Conservation (phyloP, 2,113 vertebrate species). For the Leptodactylus fuscus region DNA sequence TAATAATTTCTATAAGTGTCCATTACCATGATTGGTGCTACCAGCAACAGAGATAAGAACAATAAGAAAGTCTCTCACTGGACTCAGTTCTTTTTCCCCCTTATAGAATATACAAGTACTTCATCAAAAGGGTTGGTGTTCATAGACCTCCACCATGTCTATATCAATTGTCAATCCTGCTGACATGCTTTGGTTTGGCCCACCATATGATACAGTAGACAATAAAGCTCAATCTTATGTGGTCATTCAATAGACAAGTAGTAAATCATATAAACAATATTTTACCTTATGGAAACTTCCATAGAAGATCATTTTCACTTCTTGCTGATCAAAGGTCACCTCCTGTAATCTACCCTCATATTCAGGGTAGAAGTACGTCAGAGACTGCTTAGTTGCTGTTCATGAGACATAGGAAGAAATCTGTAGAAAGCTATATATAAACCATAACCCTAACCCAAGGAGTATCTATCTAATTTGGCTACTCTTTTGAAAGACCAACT, state of each 20-base stretch:
- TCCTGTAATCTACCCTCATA: constrained; percentile 85
- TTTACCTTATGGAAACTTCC: constrained; percentile 95
- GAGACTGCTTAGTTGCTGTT: constrained; percentile 80
- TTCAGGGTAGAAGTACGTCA: constrained; percentile 91
- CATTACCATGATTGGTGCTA: background rate
- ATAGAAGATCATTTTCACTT: constrained; percentile 90
- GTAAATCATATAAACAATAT: background rate
- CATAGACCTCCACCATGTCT: background rate
- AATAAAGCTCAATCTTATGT: background rate
- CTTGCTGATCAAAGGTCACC: constrained; percentile 85
- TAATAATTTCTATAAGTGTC: background rate
- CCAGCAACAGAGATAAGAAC: background rate
- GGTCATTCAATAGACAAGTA: background rate
- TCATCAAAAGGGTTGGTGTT: too few relatives aligned
- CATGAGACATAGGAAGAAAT: background rate
- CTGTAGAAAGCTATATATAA: background rate
- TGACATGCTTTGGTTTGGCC: background rate
- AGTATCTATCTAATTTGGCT: background rate
- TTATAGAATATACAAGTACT: too few relatives aligned
- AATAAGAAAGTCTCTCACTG: background rate
- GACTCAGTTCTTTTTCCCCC: background rate
- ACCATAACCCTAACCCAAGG: background rate
- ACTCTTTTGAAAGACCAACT: background rate
- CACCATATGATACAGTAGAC: background rate
- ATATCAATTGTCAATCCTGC: background rate